A percentile compares a stretch with the other conserved stretches of the same genome.
Evolutionary conservation across 2,888 invertebrate species (phyloP).

Genomic region (Xestia ashworthii): DNA sequence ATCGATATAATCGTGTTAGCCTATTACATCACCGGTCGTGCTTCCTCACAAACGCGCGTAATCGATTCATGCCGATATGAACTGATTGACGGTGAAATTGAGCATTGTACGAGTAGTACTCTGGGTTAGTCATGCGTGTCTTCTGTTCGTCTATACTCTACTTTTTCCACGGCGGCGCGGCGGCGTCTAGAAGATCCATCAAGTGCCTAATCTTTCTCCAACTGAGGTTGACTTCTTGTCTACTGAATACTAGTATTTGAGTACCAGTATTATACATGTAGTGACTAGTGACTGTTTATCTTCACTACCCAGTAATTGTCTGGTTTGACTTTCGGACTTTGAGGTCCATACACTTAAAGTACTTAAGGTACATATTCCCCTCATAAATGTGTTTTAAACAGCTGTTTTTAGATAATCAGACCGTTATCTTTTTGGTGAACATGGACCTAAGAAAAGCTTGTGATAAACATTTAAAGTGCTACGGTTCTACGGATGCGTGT

Average conservation of each 20-base stretch:
- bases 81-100: conserved; percentile 53
- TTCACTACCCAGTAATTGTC: neutral
- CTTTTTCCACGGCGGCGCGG: too few relatives aligned
- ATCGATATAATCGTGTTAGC: conserved; percentile 12
- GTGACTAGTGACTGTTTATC: neutral
- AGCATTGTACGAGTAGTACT: conserved; percentile 6
- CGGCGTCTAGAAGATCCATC: neutral
- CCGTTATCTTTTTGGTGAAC: too few relatives aligned
- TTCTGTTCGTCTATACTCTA: neutral
- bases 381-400: too few relatives aligned
- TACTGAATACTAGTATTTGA: neutral
- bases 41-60: conserved; percentile 48
- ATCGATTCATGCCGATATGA: conserved; percentile 55
- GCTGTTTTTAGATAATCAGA: too few relatives aligned
- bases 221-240: neutral
- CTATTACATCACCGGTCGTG: conserved; percentile 56
- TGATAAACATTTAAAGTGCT: neutral
- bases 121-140: conserved; percentile 25
- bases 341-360: too few relatives aligned
- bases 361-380: too few relatives aligned
- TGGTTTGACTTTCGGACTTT: too few relatives aligned
- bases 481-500: neutral
- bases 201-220: too few relatives aligned
- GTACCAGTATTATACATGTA: neutral
- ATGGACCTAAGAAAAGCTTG: neutral